Conservation (phyloP, 2,888 invertebrate genomes). For the Beris chalybata region DNA sequence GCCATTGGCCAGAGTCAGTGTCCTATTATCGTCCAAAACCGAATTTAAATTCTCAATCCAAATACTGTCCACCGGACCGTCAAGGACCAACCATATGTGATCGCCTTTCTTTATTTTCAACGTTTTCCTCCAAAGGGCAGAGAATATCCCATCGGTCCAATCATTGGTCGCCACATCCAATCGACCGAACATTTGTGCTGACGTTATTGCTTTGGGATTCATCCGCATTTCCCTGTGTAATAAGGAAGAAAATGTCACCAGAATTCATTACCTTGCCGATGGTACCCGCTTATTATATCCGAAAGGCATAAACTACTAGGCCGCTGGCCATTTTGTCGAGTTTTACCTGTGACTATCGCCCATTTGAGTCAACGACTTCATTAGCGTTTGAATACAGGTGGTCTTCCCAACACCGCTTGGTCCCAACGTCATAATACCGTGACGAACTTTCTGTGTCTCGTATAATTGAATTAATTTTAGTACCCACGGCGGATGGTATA, state of each 20-base stretch:
- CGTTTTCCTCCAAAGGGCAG: slow-evolving; percentile 94
- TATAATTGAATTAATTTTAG: slow-evolving; percentile 94
- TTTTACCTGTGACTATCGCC: slow-evolving; percentile 78
- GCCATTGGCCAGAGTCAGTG: slow-evolving; percentile 91
- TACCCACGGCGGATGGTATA: slow-evolving; percentile 94
- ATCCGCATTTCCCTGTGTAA: slow-evolving; percentile 80
- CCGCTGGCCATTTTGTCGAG: not conserved
- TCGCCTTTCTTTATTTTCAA: slow-evolving; percentile 85
- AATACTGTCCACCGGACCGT: slow-evolving; percentile 96
- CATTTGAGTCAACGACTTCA: slow-evolving; percentile 85
- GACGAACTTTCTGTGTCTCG: slow-evolving; percentile 92
- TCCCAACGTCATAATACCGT: slow-evolving; percentile 95
- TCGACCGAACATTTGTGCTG: slow-evolving; percentile 96
- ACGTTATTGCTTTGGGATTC: slow-evolving; percentile 98
- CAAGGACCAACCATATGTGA: slow-evolving; percentile 90
- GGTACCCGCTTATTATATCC: not conserved
- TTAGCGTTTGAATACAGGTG: slow-evolving; percentile 81
- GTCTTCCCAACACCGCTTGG: slow-evolving; percentile 96
- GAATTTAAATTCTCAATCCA: slow-evolving; percentile 99
- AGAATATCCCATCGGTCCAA: slow-evolving; percentile 98
- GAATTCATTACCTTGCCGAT: too few species aligned
- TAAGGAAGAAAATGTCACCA: not conserved
- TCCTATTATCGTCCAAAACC: slow-evolving; percentile 94
- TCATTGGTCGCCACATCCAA: slow-evolving; percentile 97
- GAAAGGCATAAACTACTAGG: not conserved